Evolutionary conservation across 2,888 invertebrate species (phyloP).

Genomic region (Callyntrura guangdongensis): DNA sequence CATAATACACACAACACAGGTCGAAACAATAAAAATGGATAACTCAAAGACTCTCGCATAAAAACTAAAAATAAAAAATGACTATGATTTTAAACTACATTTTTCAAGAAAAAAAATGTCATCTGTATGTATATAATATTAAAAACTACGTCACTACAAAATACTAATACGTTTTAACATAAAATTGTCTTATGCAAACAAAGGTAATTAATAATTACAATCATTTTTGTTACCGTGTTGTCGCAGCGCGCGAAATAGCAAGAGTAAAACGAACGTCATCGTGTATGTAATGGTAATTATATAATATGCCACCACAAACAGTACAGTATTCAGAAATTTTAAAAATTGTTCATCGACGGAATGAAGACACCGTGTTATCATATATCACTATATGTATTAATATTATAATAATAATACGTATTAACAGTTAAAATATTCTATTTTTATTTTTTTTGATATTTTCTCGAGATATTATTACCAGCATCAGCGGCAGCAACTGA

Average conservation of each 20-base stretch:
- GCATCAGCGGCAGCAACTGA: conserved; percentile 12
- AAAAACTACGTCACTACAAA: neutral
- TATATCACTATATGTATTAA: conserved; percentile 7
- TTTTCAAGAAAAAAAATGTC: too few species aligned
- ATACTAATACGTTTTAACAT: neutral
- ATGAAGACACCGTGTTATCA: conserved; percentile 68
- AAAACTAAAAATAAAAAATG: conserved; percentile 6
- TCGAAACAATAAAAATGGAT: conserved; percentile 1
- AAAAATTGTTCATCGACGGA: conserved; percentile 49
- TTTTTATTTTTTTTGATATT: neutral
- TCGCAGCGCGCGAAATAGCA: neutral
- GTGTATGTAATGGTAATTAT: neutral
- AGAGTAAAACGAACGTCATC: neutral
- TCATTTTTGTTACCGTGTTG: neutral
- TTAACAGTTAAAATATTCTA: neutral
- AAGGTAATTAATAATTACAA: neutral
- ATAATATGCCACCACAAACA: neutral
- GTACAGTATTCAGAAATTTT: neutral
- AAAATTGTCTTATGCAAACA: neutral
- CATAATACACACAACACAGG: neutral
- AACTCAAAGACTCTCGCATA: neutral
- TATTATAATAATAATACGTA: neutral
- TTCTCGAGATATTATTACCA: neutral
- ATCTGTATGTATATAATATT: neutral
- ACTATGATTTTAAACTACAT: neutral